A percentile compares a stretch with the other conserved stretches of the same genome.
These are phyloP conservation scores for Aphodius granarius DNA, from an alignment of 2,888 invertebrate genomes.

Conservation along the genomic window DNA sequence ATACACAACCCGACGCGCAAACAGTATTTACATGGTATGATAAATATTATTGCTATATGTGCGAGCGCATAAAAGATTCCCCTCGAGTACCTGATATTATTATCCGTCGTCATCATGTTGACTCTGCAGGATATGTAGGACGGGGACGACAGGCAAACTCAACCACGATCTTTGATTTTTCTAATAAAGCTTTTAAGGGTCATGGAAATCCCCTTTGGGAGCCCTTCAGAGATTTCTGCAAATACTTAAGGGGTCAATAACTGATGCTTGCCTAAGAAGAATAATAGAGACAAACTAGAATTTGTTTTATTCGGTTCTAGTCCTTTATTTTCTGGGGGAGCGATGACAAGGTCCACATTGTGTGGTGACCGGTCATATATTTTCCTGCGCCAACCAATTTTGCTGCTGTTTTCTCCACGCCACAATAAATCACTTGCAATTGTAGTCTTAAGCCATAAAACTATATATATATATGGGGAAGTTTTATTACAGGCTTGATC, in stretches of 20 bases:
- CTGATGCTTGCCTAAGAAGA: background rate
- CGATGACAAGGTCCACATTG: conserved; percentile 50
- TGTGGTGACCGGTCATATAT: conserved; percentile 43
- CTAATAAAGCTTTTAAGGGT: background rate
- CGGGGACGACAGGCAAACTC: background rate
- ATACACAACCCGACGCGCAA: conserved; percentile 54
- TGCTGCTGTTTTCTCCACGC: background rate
- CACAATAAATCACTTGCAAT: conserved; percentile 40
- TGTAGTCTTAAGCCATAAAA: conserved; percentile 23
- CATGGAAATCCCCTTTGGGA: background rate
- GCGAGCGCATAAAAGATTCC: conserved; percentile 44
- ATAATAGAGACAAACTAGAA: too few species aligned
- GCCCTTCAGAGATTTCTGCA: background rate
- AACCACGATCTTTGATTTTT: background rate
- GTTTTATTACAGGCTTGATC: background rate
- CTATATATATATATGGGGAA: background rate
- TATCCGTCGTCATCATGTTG: conserved; percentile 22
- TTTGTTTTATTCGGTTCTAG: too few species aligned
- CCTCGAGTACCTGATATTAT: conserved; percentile 29
- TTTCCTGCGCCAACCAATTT: conserved; percentile 27
- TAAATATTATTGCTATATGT: conserved; percentile 45
- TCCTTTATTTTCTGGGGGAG: conserved; percentile 44
- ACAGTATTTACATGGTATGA: conserved; percentile 52
- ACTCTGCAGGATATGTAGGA: background rate
- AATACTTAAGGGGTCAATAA: background rate